Evolutionary conservation across 2,888 invertebrate genomes (phyloP).

Genomic region (Parascotia fuliginaria): DNA sequence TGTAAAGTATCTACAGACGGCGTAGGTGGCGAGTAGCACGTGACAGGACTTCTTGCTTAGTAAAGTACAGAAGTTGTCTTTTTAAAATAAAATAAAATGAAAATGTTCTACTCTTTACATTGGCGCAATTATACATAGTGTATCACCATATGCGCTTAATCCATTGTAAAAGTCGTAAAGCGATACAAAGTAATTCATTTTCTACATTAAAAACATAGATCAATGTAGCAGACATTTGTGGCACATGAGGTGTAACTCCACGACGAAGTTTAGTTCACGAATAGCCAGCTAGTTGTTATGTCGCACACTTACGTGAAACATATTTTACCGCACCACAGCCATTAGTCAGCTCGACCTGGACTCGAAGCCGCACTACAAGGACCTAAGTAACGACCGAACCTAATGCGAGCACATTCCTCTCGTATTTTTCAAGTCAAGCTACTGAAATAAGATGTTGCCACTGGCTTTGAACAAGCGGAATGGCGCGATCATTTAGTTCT

Average conservation of each 20-base stretch:
- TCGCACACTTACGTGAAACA: slow-evolving; percentile 58
- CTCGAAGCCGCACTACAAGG: slow-evolving; percentile 58
- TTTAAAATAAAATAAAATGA: too few relatives aligned
- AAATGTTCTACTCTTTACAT: too few relatives aligned
- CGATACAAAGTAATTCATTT: too few relatives aligned
- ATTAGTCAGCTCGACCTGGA: slow-evolving; percentile 62
- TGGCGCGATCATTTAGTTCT: slow-evolving; percentile 50
- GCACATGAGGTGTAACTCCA: not conserved
- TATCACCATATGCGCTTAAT: too few relatives aligned
- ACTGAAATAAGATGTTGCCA: slow-evolving; percentile 57
- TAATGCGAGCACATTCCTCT: slow-evolving; percentile 68
- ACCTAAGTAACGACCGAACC: slow-evolving; percentile 67
- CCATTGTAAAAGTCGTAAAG: too few relatives aligned
- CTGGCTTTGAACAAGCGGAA: slow-evolving; percentile 48
- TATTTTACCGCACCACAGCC: slow-evolving; percentile 61
- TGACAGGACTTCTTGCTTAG: too few relatives aligned
- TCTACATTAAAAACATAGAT: not conserved
- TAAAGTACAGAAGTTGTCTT: too few relatives aligned
- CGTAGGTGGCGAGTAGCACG: too few relatives aligned
- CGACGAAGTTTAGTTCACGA: slow-evolving; percentile 46
- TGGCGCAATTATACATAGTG: too few relatives aligned
- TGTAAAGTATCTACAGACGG: too few relatives aligned
- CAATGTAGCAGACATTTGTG: not conserved
- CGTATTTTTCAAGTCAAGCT: slow-evolving; percentile 69
- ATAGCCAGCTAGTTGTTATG: slow-evolving; percentile 54